A percentile compares a stretch with the other conserved stretches of the same genome.
Conservation (phyloP, 2,888 invertebrate species). For the Griposia aprilina region DNA sequence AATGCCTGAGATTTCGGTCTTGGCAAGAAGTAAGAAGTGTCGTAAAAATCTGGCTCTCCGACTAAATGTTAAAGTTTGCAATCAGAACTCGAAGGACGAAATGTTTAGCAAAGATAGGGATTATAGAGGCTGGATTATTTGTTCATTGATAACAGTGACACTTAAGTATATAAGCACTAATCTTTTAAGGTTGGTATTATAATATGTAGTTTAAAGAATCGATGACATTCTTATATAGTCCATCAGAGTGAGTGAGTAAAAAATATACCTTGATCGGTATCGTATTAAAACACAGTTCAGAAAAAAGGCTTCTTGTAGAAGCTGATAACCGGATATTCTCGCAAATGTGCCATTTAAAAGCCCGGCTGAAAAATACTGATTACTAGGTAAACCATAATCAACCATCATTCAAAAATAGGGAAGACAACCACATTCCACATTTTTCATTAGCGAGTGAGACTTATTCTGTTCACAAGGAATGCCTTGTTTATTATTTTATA, state of each 20-base stretch:
- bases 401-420: not conserved
- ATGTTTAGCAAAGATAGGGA: slow-evolving; percentile 11
- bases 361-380: too few species aligned
- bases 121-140: not conserved
- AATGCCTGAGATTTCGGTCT: slow-evolving; percentile 20
- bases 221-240: not conserved
- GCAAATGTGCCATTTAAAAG: not conserved
- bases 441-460: too few species aligned
- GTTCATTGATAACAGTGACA: not conserved
- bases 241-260: not conserved
- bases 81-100: not conserved
- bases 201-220: not conserved
- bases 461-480: too few species aligned
- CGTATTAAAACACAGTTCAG: too few species aligned
- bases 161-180: too few species aligned
- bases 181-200: not conserved
- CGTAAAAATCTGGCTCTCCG: slow-evolving; percentile 41
- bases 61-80: slow-evolving; percentile 26
- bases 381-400: not conserved
- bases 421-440: too few species aligned
- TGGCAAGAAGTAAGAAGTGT: slow-evolving; percentile 42
- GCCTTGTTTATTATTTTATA: too few species aligned
- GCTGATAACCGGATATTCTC: too few species aligned
- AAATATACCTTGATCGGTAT: not conserved
- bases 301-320: too few species aligned